Evolutionary conservation across 1,140 invertebrate genomes (phyloP).

Genomic region (Parasteatoda tepidariorum): DNA sequence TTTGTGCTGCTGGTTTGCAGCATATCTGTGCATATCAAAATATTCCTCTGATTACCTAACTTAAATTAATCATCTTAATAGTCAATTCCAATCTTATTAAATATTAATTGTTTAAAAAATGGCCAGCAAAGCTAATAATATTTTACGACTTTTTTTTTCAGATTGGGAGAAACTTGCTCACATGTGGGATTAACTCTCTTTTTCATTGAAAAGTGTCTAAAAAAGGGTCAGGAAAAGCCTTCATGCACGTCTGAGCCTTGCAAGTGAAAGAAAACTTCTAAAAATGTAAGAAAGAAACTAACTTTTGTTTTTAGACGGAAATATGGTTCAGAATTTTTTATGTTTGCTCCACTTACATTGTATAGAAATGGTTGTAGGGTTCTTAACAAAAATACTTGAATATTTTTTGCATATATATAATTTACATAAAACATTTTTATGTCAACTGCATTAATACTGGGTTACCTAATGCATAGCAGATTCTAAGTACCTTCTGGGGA

Average conservation of each 20-base stretch:
- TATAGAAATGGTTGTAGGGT: background rate
- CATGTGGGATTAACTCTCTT: background rate
- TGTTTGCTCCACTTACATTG: background rate
- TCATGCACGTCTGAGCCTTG: background rate
- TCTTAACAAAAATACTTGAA: background rate
- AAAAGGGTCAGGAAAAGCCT: background rate
- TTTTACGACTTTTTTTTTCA: background rate
- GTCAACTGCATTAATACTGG: too few relatives aligned
- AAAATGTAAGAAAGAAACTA: background rate
- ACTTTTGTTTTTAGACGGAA: background rate
- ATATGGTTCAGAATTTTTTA: background rate
- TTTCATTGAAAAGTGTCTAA: background rate
- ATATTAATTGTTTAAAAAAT: background rate
- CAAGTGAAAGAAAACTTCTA: background rate
- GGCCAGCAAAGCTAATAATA: background rate
- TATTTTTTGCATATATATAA: background rate
- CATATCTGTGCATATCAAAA: background rate
- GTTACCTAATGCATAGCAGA: too few relatives aligned
- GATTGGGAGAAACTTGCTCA: background rate
- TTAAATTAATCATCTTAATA: background rate
- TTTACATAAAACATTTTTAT: background rate
- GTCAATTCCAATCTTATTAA: background rate
- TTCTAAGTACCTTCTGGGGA: too few relatives aligned
- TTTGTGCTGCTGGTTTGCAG: background rate
- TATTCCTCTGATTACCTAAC: background rate